Percentiles rank a stretch among this genome's conserved stretches.
Evolutionary conservation across 1,140 invertebrate genomes (phyloP).

Genomic region (Drosophila lowei): DNA sequence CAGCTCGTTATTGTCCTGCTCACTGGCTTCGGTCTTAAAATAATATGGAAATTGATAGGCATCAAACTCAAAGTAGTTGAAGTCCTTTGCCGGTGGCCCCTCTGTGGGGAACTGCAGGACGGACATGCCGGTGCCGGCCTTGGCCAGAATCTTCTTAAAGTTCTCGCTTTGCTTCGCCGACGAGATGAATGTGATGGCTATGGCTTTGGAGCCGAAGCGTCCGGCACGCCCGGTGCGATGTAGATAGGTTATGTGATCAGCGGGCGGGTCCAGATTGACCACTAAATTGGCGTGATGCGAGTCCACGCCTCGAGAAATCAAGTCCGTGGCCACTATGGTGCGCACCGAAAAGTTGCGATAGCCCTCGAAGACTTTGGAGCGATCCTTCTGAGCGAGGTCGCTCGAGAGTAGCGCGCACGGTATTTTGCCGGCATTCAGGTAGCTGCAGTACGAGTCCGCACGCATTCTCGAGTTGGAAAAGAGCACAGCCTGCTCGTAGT

Average conservation of each 20-base stretch:
- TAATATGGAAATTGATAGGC: constrained; percentile 54
- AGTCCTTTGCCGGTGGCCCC: constrained; percentile 11
- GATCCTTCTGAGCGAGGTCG: constrained; percentile 89
- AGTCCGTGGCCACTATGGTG: constrained; percentile 95
- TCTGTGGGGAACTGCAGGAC: constrained; percentile 84
- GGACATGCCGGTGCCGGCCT: constrained; percentile 84
- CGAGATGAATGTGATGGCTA: constrained; percentile 86
- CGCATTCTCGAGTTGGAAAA: constrained; percentile 94
- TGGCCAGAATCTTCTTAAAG: constrained; percentile 85
- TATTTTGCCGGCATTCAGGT: constrained; percentile 87
- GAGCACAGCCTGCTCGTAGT: constrained; percentile 95
- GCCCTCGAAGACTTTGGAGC: constrained; percentile 89
- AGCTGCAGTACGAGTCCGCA: constrained; percentile 89
- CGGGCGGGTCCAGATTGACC: constrained; percentile 95
- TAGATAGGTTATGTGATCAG: constrained; percentile 93
- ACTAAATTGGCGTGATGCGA: constrained; percentile 96
- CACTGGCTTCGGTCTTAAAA: constrained; percentile 3
- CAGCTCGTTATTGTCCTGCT: constrained; percentile 12
- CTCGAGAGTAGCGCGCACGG: constrained; percentile 87
- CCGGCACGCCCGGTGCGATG: constrained; percentile 98
- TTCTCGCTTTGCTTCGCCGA: constrained; percentile 86
- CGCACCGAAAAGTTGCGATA: constrained; percentile 91
- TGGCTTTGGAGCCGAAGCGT: constrained; percentile 91
- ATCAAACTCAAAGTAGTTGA: constrained; percentile 64
- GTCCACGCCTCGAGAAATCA: constrained; percentile 95